These are phyloP conservation scores for Candoia aspera DNA, from an alignment of 2,113 vertebrate species.

Conservation along the genomic window DNA sequence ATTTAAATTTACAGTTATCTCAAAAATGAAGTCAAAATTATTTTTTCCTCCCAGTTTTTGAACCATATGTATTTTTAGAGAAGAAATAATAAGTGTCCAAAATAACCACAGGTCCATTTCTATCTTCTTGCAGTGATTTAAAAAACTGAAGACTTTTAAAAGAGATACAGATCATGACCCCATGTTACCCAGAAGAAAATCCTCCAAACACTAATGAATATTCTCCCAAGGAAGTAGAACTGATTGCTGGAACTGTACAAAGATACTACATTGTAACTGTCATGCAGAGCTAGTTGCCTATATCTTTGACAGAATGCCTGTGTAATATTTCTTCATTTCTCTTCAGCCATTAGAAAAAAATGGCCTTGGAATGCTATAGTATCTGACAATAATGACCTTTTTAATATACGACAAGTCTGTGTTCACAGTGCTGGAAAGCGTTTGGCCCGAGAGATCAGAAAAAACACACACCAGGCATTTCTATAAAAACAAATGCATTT, in stretches of 20 bases:
- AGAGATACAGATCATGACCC: background rate
- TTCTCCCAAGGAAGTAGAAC: background rate
- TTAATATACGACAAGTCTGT: background rate
- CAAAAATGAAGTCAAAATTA: background rate
- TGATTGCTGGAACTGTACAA: background rate
- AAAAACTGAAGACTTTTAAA: background rate
- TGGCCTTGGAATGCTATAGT: background rate
- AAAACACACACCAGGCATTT: too few relatives aligned
- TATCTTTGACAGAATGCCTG: background rate
- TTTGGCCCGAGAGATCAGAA: too few relatives aligned
- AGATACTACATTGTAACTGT: background rate
- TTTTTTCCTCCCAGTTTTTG: background rate
- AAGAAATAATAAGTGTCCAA: background rate
- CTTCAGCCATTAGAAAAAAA: background rate
- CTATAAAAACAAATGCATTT: too few relatives aligned
- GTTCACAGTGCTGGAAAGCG: too few relatives aligned
- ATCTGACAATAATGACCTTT: background rate
- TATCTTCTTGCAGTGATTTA: slow-evolving; percentile 4
- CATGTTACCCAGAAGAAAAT: background rate
- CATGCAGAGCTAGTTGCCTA: background rate
- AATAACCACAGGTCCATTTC: background rate
- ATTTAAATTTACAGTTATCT: slow-evolving; percentile 4
- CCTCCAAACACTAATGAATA: background rate
- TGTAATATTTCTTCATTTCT: background rate
- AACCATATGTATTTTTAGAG: background rate